Percentiles rank a stretch among this genome's conserved stretches.
Evolutionary conservation across 2,888 invertebrate species (phyloP).

Genomic region (Halocaridina rubra): DNA sequence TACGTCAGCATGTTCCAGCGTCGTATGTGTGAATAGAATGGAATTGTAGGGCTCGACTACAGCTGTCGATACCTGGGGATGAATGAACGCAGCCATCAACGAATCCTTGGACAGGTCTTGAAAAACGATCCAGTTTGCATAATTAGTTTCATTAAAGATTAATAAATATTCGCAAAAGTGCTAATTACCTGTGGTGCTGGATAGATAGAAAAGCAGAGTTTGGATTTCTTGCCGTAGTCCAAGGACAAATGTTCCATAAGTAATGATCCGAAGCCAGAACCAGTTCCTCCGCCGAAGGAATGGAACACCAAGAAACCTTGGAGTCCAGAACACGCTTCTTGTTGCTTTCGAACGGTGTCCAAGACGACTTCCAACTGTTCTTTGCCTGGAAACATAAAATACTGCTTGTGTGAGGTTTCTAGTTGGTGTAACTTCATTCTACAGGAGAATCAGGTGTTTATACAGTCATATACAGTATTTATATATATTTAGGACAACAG

Average conservation of each 20-base stretch:
- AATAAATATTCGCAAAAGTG: no score
- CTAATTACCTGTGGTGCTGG: conserved; percentile 64
- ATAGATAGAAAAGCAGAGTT: conserved; percentile 67
- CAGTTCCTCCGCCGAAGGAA: conserved; percentile 72
- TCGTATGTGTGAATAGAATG: conserved; percentile 89
- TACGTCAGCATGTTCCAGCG: conserved; percentile 83
- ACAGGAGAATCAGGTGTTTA: no score
- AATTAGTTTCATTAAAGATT: no score
- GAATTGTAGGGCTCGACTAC: conserved; percentile 96
- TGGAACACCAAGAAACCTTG: conserved; percentile 72
- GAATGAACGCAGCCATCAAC: no score
- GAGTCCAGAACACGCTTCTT: conserved; percentile 79
- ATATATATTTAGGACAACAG: not conserved
- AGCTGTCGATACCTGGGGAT: conserved; percentile 76
- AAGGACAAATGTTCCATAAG: conserved; percentile 72
- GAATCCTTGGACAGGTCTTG: no score
- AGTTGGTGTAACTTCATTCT: no score
- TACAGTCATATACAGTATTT: not conserved
- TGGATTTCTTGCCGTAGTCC: conserved; percentile 72
- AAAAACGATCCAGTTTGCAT: no score
- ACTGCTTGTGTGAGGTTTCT: no score
- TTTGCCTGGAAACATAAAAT: conserved; percentile 67
- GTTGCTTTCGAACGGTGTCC: conserved; percentile 76
- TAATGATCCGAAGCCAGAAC: conserved; percentile 72
- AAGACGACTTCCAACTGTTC: conserved; percentile 66